A percentile compares a stretch with the other conserved stretches of the same genome.
phyloP scores from a whole-genome alignment of 2,797 vertebrate species.

The Kryptopterus vitreolus region DNA sequence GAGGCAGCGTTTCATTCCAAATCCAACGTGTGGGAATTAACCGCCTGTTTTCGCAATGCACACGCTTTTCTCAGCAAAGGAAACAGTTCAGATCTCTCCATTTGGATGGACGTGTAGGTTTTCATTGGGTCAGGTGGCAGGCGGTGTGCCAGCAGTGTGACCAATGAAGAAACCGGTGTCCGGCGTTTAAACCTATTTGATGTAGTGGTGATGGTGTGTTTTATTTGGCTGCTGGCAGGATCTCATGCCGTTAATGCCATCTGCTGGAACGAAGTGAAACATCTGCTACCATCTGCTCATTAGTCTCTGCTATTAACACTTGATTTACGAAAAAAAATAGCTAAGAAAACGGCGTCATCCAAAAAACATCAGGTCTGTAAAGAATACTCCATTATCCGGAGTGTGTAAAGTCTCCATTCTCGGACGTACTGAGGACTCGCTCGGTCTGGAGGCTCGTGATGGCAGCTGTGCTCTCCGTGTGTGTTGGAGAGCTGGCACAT shows the following conservation, averaged over 20 bases:
- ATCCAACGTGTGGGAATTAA: conserved; percentile 7
- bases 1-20: conserved; percentile 7
- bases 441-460: neutral
- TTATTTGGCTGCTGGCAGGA: neutral
- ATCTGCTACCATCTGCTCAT: neutral
- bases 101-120: neutral
- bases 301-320: neutral
- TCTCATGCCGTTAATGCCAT: conserved; percentile 13
- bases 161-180: neutral
- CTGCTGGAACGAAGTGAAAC: conserved; percentile 25
- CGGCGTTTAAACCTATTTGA: neutral
- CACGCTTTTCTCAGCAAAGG: neutral
- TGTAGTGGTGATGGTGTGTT: neutral
- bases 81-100: neutral
- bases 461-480: neutral
- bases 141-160: neutral
- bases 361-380: neutral
- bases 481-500: neutral
- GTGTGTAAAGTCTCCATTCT: neutral
- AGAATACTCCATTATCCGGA: neutral
- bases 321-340: neutral
- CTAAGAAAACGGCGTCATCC: neutral
- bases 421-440: neutral
- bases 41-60: neutral
- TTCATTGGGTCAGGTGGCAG: neutral